These are phyloP conservation scores for Sander vitreus DNA, from an alignment of 2,113 vertebrate genomes.

Conservation along the genomic window DNA sequence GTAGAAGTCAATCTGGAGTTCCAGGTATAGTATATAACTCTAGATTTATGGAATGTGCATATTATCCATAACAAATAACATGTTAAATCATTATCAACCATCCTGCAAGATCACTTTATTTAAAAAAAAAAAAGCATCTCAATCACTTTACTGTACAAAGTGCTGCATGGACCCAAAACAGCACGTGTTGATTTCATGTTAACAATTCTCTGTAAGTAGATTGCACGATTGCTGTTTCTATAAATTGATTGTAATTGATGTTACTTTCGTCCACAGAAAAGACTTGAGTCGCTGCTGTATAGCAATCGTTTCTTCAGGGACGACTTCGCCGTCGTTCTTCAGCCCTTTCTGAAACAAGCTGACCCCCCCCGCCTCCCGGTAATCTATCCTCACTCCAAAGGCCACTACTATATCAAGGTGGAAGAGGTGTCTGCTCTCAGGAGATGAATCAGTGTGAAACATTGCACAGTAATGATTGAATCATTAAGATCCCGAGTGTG, in stretches of 20 bases:
- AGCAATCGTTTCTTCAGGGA: constrained; percentile 81
- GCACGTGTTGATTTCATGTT: not conserved
- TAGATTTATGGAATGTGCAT: not conserved
- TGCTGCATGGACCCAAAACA: not conserved
- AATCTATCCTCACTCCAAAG: constrained; percentile 25
- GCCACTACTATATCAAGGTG: not conserved
- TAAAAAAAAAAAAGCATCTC: too few relatives aligned
- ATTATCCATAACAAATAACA: not conserved
- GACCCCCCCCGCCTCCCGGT: constrained; percentile 83
- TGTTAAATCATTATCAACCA: not conserved
- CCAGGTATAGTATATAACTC: constrained; percentile 75
- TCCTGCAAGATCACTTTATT: not conserved
- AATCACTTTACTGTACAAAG: not conserved
- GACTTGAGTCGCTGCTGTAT: constrained; percentile 81
- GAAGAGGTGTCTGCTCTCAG: not conserved
- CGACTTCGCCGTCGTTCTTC: constrained; percentile 86
- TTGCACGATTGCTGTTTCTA: not conserved
- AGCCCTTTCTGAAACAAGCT: constrained; percentile 84
- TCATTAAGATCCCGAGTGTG: constrained; percentile 22
- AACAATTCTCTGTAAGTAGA: not conserved
- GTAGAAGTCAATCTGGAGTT: constrained; percentile 83
- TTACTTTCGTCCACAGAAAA: constrained; percentile 68
- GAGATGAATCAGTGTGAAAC: constrained; percentile 24
- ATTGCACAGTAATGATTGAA: constrained; percentile 10
- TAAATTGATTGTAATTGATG: not conserved